Base-by-base conservation (phyloP, 30 jellyfish, hydroid and myxozoan genomes). In the Hydractinia echinata region DNA sequence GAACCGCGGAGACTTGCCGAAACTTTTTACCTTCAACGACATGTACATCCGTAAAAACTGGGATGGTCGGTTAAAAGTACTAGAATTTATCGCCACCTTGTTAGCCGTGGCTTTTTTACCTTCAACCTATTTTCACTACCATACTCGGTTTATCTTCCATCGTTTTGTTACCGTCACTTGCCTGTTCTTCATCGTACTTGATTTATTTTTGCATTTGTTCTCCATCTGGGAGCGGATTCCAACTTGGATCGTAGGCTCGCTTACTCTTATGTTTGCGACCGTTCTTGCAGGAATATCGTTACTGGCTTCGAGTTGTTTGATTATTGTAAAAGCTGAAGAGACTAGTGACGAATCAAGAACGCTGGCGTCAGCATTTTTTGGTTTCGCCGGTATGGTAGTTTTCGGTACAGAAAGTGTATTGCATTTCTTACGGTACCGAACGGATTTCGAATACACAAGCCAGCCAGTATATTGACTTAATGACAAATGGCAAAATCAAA, bases 341-440 rank as follows among this genome's bases (percentile, higher is more conserved):
- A 76, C 19, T 6, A 51, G 55, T 6, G 55, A 76, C 78, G 84
- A 76, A 53, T 50, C 84, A 16, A 52, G 52, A 60, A 5, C 84
- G 78, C 55, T 76, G 78, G 11, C 55, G 18, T 52, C 84, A 54
- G 77, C 30, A 16, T 54, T 76, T 52, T 76, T 52, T 48, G 84
- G 84, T 16, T 76, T 76, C 55, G n/a, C 18, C 5, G 83, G 19
- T 55, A 78, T 84, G 94, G 61, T 84, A 56, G 78, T 85, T 9
- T 79, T 77, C 79, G 94, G 79, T 1, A 64, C 62, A 74, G 86
- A 76, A 50, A 50, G 73, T 13, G 7, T 39, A 48, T 76, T 76
- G 54, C 84, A 76, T 16, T 15, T 76, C n/a, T 10, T 76, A 13
- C 53, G 84, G 54, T 60, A 50, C 11, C 48, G 84, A 48, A 14